Base-by-base conservation (phyloP, 2,797 vertebrate genomes). In the Gadopsis marmoratus region DNA sequence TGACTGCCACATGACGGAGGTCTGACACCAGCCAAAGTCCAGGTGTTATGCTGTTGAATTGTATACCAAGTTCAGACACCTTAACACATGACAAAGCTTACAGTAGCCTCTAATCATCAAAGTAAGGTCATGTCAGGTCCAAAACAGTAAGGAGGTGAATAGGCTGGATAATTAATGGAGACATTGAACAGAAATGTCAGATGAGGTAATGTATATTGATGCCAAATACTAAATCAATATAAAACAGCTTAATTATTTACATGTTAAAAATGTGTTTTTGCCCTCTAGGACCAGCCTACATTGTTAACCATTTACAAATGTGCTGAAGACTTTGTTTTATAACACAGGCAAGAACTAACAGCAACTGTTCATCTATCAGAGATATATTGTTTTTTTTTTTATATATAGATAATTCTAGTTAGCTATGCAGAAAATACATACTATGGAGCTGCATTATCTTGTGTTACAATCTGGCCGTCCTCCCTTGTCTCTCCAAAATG, bases 91-190 rank as follows among this genome's bases (percentile, higher is more conserved):
- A 76, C 59, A 64, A 23, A 50, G n/a, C 59, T 29, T 7, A 73
- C 77, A 54, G 63, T 71, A 61, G 75, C 73, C 51, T 88, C 35
- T 76, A 78, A 87, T 85, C 71, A 79, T 29, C 58, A 37, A 10
- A n/a, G 4, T 68, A 17, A 53, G 9, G 60, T 63, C 47, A 61
- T 2, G 7, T 26, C 54, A 67, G 23, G 8, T 23, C 35, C n/a
- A 8, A 8, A 31, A 50, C 50, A 71, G 8, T 31, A 11, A 9
- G 37, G 37, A 47, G 21, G 6, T 76, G 50, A 68, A 29, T 66
- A 16, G 48, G n/a, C 48, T 54, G 17, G 48, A 26, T 63, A 21
- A 43, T 47, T 48, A 37, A 62, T 47, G 33, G 50, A 53, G 45
- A n/a, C n/a, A 53, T 17, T 17, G 19, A 29, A 41, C 31, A 56